Evolutionary conservation across 2,113 vertebrate genomes (phyloP), one percentile per base, ranked within the genome.

Genomic region (Sinocyclocheilus rhinocerous): DNA sequence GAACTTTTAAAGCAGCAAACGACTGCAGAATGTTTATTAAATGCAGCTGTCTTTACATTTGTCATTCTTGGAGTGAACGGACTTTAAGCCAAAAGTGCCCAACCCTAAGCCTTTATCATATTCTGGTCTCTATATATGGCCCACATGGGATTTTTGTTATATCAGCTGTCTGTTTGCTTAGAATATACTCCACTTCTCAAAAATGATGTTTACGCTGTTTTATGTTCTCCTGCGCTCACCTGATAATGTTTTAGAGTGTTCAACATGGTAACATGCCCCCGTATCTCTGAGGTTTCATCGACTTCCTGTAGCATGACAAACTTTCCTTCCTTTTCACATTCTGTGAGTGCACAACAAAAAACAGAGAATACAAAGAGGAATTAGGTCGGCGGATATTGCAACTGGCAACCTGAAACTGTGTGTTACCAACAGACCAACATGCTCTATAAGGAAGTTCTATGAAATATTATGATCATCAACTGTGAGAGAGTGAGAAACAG

Each of bases 241-340:
- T 96, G 93, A 0, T 98, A 98, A 90, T 99, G 97, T 80, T 94
- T 87, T 0, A 99, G 93, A 45, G 97, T 99, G 89, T 99, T 99
- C 6, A 99, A 93, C 92, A 96, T 97, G 50, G 93, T 98, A 90
- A 96, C 95, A 4, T 96, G 81, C 90, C 97, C 96, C 18, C 97
- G 89, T 45, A 96, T 95, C 87, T 95, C 94, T 0, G 97, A 97
- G 83, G 95, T 96, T 0, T 89, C 84, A 82, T 98, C 97, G 8
- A 98, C 95, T 84, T 99, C 98, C 86, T 96, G 88, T 8, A 99
- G 91, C 65, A 95, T 92, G 86, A 96, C 89, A 42, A 95, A 94
- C 0, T 84, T 88, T 15, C 95, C 95, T 16, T 94, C 92, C 65
- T 92, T 94, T 26, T 96, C 94, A 81, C 94, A 95, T 88, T 97